Percentiles rank a stretch among this genome's conserved stretches.
phyloP scores from a whole-genome alignment of 2,888 invertebrate species.

The Habroteleia sp. region DNA sequence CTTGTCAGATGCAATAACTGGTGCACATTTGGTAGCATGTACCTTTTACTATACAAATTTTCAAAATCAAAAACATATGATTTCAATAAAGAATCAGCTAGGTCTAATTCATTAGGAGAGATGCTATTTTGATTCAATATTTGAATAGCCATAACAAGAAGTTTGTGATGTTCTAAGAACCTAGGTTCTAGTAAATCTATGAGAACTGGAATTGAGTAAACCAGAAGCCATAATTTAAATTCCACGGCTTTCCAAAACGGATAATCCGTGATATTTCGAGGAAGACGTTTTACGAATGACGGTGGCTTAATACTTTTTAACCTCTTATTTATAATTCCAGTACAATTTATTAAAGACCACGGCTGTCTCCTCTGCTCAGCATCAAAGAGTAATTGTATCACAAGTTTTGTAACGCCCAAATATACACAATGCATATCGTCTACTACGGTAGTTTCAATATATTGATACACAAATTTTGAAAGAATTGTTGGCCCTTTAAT shows the following conservation, averaged over 20 bases:
- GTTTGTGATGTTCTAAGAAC: conserved; percentile 62
- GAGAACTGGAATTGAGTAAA: conserved; percentile 64
- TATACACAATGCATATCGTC: conserved; percentile 63
- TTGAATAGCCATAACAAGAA: conserved; percentile 59
- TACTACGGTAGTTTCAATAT: conserved; percentile 45
- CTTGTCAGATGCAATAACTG: too few species aligned
- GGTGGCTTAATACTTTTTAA: conserved; percentile 54
- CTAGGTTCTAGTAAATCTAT: conserved; percentile 50
- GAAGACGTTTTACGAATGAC: conserved; percentile 52
- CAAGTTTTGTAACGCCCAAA: conserved; percentile 49
- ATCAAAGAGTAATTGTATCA: conserved; percentile 51
- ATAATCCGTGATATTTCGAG: conserved; percentile 49
- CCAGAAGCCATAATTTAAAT: conserved; percentile 55
- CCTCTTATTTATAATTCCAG: conserved; percentile 36
- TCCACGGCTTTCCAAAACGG: conserved; percentile 65
- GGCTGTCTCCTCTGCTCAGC: not conserved
- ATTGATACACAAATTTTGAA: conserved; percentile 26
- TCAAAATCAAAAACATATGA: conserved; percentile 58
- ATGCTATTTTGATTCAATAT: conserved; percentile 54
- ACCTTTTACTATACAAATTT: conserved; percentile 54
- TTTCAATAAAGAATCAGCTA: conserved; percentile 6
- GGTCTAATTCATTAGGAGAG: conserved; percentile 19
- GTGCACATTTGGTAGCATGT: conserved; percentile 63
- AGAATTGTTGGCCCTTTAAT: conserved; percentile 58
- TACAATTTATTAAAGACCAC: conserved; percentile 4